These are phyloP conservation scores for Seladonia tumulorum DNA, from an alignment of 2,888 invertebrate genomes.

Conservation along the genomic window DNA sequence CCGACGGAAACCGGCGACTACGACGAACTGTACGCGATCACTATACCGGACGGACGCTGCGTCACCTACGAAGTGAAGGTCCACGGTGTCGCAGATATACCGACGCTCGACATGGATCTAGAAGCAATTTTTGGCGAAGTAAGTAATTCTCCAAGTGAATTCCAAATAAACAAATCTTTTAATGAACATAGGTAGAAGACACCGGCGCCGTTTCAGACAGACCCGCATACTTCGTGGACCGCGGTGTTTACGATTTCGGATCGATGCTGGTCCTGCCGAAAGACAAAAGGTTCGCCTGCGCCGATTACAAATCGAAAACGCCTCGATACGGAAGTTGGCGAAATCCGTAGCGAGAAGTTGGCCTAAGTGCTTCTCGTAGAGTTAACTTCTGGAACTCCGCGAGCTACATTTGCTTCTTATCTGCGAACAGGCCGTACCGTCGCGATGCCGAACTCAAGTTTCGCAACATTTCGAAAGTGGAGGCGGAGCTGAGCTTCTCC, in stretches of 20 bases:
- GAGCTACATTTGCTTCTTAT: conserved; percentile 61
- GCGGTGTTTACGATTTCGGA: conserved; percentile 76
- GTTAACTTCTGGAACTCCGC: conserved; percentile 15
- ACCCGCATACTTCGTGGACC: conserved; percentile 75
- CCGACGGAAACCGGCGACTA: conserved; percentile 71
- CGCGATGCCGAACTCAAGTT: conserved; percentile 85
- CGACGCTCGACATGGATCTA: conserved; percentile 74
- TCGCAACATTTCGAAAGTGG: conserved; percentile 86
- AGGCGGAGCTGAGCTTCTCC: conserved; percentile 84
- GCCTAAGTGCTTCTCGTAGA: neutral
- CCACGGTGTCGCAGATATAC: conserved; percentile 74
- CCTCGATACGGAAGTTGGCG: neutral
- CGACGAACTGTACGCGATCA: conserved; percentile 67
- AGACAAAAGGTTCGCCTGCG: conserved; percentile 65
- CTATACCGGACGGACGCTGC: conserved; percentile 63
- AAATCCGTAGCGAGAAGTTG: conserved; percentile 6
- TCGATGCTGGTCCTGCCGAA: conserved; percentile 66
- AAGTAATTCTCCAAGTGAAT: neutral
- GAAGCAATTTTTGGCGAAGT: conserved; percentile 70
- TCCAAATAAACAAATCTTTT: too few species aligned
- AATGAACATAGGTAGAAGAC: neutral
- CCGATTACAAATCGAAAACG: neutral
- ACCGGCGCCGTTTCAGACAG: conserved; percentile 57
- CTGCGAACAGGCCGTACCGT: conserved; percentile 84
- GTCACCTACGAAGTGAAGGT: conserved; percentile 67